Evolutionary conservation across 2,888 invertebrate genomes (phyloP), one percentile per base, ranked within the genome.

Genomic region (Chrysomela aeneicollis): DNA sequence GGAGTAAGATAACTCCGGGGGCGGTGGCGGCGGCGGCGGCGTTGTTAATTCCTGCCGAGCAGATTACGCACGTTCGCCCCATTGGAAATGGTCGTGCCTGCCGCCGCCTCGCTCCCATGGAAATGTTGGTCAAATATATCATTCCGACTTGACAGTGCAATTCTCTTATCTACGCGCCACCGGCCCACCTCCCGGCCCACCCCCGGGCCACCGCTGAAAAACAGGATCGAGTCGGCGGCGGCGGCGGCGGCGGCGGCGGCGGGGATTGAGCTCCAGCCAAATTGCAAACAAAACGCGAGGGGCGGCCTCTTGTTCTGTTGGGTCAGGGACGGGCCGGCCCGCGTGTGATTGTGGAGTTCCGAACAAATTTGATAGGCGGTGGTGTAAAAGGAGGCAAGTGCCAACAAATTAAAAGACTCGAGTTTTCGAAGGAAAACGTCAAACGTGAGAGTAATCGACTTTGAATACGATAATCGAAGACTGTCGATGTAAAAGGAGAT

Each of bases 101-200:
- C 50, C 58, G 70, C 71, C 66, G 73, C 64, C 82, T n/a, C n/a
- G n/a, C n/a, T n/a, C n/a, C n/a, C 90, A 91, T 91, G 91, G 91
- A 91, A 91, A 91, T 91, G 90, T 89, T 90, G 91, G 90, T 90
- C 90, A 90, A 90, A 92, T 92, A 92, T 92, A 92, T 92, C 92
- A 92, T 92, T 90, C 90, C 85, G 89, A 89, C 88, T 88, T 91
- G 91, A 91, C 91, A 91, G 91, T 90, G 90, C 91, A 92, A 91
- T 92, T 92, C 91, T 90, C 90, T 91, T 91, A 91, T 91, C 91
- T 89, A 84, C 85, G 84, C 84, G 84, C 85, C 84, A 85, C 86
- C 85, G 85, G 85, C 85, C 79, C 77, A 77, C 77, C n/a, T 78
- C 79, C 79, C 78, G 77, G 76, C 85, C 85, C 42, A 47, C 59